phyloP scores from a whole-genome alignment of 1,140 invertebrate species.

The Proctacanthus coquilletti region DNA sequence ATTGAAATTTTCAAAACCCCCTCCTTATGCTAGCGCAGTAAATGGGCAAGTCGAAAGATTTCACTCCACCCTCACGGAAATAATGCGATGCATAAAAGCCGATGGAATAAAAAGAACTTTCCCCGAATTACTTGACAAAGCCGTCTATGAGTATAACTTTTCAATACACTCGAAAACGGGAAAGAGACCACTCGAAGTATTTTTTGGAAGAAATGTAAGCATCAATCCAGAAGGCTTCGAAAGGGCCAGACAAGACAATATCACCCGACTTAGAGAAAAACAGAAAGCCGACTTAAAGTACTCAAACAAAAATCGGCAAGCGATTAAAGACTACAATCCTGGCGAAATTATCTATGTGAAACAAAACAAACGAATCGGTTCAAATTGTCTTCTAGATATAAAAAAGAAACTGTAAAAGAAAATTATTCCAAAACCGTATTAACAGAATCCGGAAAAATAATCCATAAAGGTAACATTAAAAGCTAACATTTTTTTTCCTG shows the following conservation, averaged over 20 bases:
- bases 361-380: conserved; percentile 5
- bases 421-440: neutral
- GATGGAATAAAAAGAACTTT: conserved; percentile 4
- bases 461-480: conserved; percentile 7
- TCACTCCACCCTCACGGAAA: conserved; percentile 10
- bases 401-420: conserved; percentile 5
- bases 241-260: conserved; percentile 2
- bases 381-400: conserved; percentile 5
- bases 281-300: conserved; percentile 3
- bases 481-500: too few species aligned
- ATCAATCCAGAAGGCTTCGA: conserved; percentile 1
- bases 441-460: conserved; percentile 2
- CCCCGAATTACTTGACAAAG: conserved; percentile 5
- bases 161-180: conserved; percentile 5
- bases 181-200: conserved; percentile 5
- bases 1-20: conserved; percentile 4
- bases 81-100: conserved; percentile 6
- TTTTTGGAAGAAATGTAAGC: conserved; percentile 3
- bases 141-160: conserved; percentile 8
- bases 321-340: neutral
- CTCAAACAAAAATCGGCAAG: conserved; percentile 4
- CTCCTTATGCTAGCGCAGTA: conserved; percentile 3
- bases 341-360: conserved; percentile 6
- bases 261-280: conserved; percentile 2
- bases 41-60: conserved; percentile 11